Base-by-base conservation (phyloP, 2,113 vertebrate genomes). In the Odocoileus virginianus region DNA sequence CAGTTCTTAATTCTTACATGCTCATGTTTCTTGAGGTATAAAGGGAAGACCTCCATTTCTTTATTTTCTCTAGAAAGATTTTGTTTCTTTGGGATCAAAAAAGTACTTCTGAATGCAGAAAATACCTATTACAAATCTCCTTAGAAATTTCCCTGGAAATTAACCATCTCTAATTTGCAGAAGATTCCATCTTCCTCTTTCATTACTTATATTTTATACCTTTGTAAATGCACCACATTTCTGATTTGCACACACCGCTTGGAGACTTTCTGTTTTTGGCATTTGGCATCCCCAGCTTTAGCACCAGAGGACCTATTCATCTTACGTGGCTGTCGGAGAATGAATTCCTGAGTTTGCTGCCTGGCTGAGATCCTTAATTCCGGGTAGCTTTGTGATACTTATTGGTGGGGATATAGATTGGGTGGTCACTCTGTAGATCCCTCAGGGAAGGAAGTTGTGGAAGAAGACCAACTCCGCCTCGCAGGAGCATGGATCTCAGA, bases 41-140 rank as follows among this genome's bases (percentile, higher is more conserved):
- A 82, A 97, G 50, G 57, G 74, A 96, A 93, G 76, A 55, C 15
- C 67, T 30, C 36, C 40, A 27, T 52, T 96, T 94, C 40, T 12
- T 67, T 83, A 1, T 92, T 96, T 96, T 93, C 87, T 87, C 78
- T 87, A 91, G 54, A 94, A 91, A 52, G 81, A 28, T 82, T 96
- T 50, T 94, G 30, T 92, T 83, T 91, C 87, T 60, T 54, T 95
- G 78, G 76, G 83, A 58, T 92, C 27, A 67, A 71, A 60, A 61
- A 92, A 45, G 6, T 54, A 57, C 57, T 71, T 95, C 45, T 36
- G 83, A 92, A 43, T 58, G 21, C 91, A 79, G 84, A 81, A 91
- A 76, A 71, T 86, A 43, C 36, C 81, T 87, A 47, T 64, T 64
- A 55, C 14, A 82, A 50, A 76, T 94, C 95, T 81, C 78, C 78